phyloP scores from a whole-genome alignment of 2,888 invertebrate species.

The Apamea epomidion region DNA sequence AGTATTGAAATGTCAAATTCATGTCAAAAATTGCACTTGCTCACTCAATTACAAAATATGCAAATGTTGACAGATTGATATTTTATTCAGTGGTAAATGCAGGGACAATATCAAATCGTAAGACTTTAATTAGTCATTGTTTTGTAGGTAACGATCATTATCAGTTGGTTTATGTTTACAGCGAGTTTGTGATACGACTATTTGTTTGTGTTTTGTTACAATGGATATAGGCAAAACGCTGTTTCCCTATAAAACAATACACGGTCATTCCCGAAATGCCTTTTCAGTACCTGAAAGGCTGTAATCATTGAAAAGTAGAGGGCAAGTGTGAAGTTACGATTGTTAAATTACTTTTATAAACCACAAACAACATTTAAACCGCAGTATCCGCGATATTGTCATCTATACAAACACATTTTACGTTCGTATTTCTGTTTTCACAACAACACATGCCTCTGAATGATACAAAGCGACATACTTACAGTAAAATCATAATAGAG shows the following conservation, averaged over 20 bases:
- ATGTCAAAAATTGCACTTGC: constrained; percentile 14
- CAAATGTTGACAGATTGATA: neutral
- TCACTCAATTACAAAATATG: neutral
- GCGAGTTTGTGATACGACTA: constrained; percentile 7
- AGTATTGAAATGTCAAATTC: constrained; percentile 26
- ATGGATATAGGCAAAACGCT: neutral
- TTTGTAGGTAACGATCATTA: constrained; percentile 14
- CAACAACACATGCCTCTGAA: constrained; percentile 14
- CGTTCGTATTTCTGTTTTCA: constrained; percentile 24
- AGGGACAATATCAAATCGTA: constrained; percentile 13
- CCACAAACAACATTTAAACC: constrained; percentile 12
- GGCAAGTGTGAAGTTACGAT: neutral
- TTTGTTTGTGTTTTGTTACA: neutral
- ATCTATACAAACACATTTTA: constrained; percentile 32
- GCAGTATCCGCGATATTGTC: constrained; percentile 32
- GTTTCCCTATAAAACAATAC: constrained; percentile 20
- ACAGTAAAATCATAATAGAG: constrained; percentile 30
- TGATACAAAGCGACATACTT: constrained; percentile 23
- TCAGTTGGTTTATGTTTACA: constrained; percentile 20
- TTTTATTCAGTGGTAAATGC: neutral
- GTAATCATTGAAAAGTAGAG: constrained; percentile 6
- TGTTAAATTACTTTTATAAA: constrained; percentile 16
- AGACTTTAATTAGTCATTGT: neutral
- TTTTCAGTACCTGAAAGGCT: constrained; percentile 7
- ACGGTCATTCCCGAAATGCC: neutral